Base-by-base conservation (phyloP, 2,888 invertebrate genomes). In the Crioceris asparagi region DNA sequence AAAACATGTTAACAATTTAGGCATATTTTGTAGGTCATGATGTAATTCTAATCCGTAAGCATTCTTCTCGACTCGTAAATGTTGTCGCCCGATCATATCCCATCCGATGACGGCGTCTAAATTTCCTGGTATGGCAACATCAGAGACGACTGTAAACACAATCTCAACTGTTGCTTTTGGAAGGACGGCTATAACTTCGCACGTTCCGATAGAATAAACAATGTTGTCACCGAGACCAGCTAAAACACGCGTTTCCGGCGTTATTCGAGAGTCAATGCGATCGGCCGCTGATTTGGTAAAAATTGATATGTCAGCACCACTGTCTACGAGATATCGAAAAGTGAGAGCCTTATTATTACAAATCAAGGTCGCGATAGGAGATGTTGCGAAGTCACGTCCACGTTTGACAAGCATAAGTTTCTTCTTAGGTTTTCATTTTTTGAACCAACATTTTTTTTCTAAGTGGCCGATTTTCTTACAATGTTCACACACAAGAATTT, bases 281-380 rank as follows among this genome's bases (percentile, higher is more conserved):
- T 27, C 36, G 10, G 36, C 40, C 4, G 36, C 33, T n/a, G 37
- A 31, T 17, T 45, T 36, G 21, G 31, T 47, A 15, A 44, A 31
- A 23, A 48, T 27, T 29, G 48, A 48, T 7, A 37, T 18, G 25
- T 48, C 46, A 23, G 47, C 47, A 41, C 48, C 47, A 34, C 47
- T 48, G 32, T 48, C 44, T 14, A 48, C 41, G 8, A 43, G 31
- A 33, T 44, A 44, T 3, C 32, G 17, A 17, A 40, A 37, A 16
- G 29, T 25, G 7, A 11, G 10, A n/a, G 31, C 37, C 18, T 39
- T 23, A 4, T 41, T 19, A n/a, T 47, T 39, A 19, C 34, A 39
- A 21, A 47, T 23, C 17, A 43, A 14, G n/a, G 45, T 47, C 7
- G 45, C 47, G 12, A 48, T 32, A 6, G 45, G 44, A 32, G 47